Conservation (phyloP, 2,797 vertebrate genomes). For the Manis javanica region DNA sequence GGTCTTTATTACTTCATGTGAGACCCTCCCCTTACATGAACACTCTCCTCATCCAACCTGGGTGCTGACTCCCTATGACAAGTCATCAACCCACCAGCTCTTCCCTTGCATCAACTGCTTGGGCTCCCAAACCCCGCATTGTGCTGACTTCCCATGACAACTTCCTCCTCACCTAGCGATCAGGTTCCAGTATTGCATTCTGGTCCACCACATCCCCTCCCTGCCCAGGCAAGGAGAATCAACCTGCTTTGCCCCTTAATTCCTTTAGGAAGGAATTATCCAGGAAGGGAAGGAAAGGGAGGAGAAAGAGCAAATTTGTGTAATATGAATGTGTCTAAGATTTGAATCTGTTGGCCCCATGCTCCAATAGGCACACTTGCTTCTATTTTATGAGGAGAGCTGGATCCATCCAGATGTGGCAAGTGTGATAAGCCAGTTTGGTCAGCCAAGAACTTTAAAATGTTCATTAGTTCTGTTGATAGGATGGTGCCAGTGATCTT, state of each 20-base stretch:
- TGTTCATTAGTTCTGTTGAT: not conserved
- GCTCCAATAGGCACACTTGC: not conserved
- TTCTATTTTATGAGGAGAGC: not conserved
- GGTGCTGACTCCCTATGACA: not conserved
- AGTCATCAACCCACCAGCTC: not conserved
- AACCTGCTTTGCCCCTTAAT: not conserved
- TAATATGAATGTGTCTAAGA: not conserved
- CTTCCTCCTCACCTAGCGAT: not conserved
- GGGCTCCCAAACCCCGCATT: not conserved
- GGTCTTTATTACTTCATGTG: not conserved
- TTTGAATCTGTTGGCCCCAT: not conserved
- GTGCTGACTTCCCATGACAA: not conserved
- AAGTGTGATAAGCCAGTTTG: not conserved
- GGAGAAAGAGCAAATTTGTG: not conserved
- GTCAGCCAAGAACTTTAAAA: not conserved
- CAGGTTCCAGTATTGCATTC: fast-evolving
- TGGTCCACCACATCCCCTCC: not conserved
- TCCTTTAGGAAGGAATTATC: not conserved
- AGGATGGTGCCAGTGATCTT: not conserved
- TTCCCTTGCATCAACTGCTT: not conserved
- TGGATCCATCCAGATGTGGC: not conserved
- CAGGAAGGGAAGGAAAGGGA: not conserved
- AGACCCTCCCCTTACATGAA: not conserved
- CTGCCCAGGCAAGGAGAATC: not conserved
- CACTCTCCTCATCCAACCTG: not conserved